Evolutionary conservation across 2,797 vertebrate species (phyloP), one percentile per base, ranked within the genome.

Genomic region (Characodon lateralis): DNA sequence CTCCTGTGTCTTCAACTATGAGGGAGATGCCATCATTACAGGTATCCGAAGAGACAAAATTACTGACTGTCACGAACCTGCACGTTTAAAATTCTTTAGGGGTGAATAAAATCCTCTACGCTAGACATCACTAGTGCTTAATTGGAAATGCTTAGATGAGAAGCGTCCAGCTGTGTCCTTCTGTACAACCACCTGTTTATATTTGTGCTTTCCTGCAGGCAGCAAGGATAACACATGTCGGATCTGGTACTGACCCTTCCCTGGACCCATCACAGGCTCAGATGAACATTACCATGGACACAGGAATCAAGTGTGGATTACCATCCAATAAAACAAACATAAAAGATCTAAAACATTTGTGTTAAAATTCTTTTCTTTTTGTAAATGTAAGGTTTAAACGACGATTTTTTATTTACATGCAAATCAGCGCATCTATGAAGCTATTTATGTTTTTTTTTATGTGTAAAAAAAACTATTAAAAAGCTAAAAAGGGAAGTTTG

Each of bases 191-290:
- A 89, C 77, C 86, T 84, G 79, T 81, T 88, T 28, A 68, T 84
- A 73, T 84, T 77, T 89, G 68, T 90, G 28, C 82, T 82, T 79
- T 78, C 80, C 87, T 90, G 76, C 92, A 99, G 97, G 97, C 26
- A 98, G 97, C 95, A 99, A 98, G 92, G 98, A 99, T 85, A 98
- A 98, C 89, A 98, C 97, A 76, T 99, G 98, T 76, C 94, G 96
- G 88, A 96, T 99, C 93, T 99, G 98, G 98, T 94, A 88, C 74
- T 98, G 94, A 97, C 53, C 72, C 12, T 6, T 74, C 41, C 26
- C 20, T 18, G 22, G 35, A 76, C 71, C 72, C 50, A 35, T 24
- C 48, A 26, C 13, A 71, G 28, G 63, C 28, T 80, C 74, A 75
- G 69, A 31, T 2, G 0, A 63, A 5, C 55, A 51, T n/a, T 13